Evolutionary conservation across 2,888 invertebrate species (phyloP).

Genomic region (Acronicta aceris): DNA sequence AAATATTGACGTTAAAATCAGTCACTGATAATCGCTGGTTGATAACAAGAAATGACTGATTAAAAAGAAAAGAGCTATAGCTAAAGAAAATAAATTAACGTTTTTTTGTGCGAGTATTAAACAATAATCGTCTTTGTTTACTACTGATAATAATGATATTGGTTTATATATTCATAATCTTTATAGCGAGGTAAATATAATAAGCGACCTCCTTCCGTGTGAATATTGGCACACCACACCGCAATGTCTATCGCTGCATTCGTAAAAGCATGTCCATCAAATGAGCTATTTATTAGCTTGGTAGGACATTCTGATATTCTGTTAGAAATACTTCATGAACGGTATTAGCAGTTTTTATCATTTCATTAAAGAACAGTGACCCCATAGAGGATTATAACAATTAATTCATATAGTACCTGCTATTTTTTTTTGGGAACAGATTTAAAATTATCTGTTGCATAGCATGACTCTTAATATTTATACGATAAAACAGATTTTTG

Average conservation of each 20-base stretch:
- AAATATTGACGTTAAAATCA: slow-evolving; percentile 55
- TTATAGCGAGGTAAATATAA: background rate
- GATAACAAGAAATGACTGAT: slow-evolving; percentile 41
- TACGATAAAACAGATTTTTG: too few species aligned
- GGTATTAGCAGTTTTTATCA: too few species aligned
- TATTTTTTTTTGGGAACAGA: too few species aligned
- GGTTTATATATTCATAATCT: background rate
- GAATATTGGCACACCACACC: background rate
- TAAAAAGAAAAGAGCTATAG: slow-evolving; percentile 28
- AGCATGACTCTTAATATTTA: too few species aligned
- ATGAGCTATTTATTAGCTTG: background rate
- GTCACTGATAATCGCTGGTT: slow-evolving; percentile 38
- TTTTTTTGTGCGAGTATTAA: too few species aligned
- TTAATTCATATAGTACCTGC: too few species aligned
- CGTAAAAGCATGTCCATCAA: background rate
- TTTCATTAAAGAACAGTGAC: too few species aligned
- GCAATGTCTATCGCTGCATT: background rate
- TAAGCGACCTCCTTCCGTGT: background rate
- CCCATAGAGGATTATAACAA: too few species aligned
- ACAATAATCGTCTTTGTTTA: background rate
- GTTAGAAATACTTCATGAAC: background rate
- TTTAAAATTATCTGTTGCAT: too few species aligned
- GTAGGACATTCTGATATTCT: background rate
- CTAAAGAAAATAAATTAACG: slow-evolving; percentile 1
- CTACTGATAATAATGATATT: too few species aligned